phyloP scores from a whole-genome alignment of 2,797 vertebrate species.

The Enteromius paludinosus region DNA sequence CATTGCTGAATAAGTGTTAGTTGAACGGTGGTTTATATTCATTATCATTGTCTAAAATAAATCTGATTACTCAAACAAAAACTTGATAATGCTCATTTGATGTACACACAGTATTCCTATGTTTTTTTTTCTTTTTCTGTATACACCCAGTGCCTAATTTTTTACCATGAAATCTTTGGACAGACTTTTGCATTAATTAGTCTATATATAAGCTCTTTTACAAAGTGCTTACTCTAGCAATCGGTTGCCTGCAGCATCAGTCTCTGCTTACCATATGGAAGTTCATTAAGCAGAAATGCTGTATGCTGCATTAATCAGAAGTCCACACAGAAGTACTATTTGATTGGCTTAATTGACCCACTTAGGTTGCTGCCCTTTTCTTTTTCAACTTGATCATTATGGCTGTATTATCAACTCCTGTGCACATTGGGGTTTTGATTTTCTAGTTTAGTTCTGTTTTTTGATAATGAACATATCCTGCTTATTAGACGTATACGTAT shows the following conservation, averaged over 20 bases:
- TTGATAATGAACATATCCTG: neutral
- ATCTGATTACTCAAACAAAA: neutral
- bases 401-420: neutral
- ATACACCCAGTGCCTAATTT: neutral
- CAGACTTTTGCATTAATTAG: neutral
- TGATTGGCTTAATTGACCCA: conserved; percentile 10
- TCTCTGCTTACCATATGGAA: neutral
- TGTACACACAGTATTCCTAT: neutral
- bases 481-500: neutral
- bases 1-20: neutral
- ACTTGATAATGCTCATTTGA: neutral
- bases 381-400: neutral
- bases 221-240: conserved; percentile 5
- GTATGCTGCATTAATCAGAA: conserved; percentile 15
- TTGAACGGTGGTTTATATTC: neutral
- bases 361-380: neutral
- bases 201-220: neutral
- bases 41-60: neutral
- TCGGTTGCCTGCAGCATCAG: conserved; percentile 1
- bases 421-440: neutral
- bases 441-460: neutral
- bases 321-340: conserved; percentile 7
- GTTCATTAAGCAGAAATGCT: conserved; percentile 22
- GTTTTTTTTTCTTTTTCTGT: neutral
- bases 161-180: neutral